phyloP scores from a whole-genome alignment of 2,113 vertebrate genomes.

The Chloroceryle aenea region DNA sequence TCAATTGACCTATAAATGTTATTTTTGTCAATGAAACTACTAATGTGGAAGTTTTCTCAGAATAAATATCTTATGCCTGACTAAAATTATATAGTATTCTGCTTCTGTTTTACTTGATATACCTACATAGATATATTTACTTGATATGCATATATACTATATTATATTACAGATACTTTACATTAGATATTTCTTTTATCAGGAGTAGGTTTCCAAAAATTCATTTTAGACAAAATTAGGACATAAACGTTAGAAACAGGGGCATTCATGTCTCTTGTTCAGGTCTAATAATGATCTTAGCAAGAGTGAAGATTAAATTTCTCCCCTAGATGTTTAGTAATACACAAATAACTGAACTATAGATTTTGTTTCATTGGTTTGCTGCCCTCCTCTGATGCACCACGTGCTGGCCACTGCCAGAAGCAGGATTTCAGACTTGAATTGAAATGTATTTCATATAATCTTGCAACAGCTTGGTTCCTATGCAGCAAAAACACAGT shows the following conservation, averaged over 20 bases:
- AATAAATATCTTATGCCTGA: background rate
- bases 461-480: background rate
- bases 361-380: background rate
- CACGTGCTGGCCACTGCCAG: background rate
- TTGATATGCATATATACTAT: rapidly evolving
- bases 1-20: background rate
- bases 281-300: background rate
- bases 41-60: background rate
- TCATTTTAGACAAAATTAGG: background rate
- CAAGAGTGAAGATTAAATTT: background rate
- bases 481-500: background rate
- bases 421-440: background rate
- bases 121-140: background rate
- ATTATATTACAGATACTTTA: background rate
- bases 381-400: background rate
- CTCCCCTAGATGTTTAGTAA: background rate
- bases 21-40: background rate
- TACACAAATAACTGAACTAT: background rate
- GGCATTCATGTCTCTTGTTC: background rate
- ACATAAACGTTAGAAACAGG: background rate
- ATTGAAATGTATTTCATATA: background rate
- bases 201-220: background rate
- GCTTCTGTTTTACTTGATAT: background rate
- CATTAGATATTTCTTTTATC: background rate
- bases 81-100: background rate